Base-by-base conservation (phyloP, 2,888 invertebrate genomes). In the Parnassius smintheus region DNA sequence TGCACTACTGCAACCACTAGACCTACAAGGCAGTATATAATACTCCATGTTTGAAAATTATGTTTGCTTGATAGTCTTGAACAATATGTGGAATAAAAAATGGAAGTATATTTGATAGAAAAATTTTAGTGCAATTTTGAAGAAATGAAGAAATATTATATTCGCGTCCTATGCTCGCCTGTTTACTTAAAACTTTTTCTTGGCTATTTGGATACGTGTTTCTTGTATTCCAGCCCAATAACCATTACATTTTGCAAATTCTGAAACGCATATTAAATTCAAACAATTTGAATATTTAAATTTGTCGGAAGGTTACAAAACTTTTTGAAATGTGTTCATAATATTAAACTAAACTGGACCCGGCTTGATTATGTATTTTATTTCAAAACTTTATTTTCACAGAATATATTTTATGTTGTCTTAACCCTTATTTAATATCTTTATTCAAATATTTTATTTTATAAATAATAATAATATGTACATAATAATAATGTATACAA, bases 281-380 rank as follows among this genome's bases (percentile, higher is more conserved):
- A 48, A 56, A 48, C 13, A 62, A 62, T 57, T 62, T 57, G 42
- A 62, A 57, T 57, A 62, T 62, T 57, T 57, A 62, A 62, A 56
- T 62, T 56, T 9, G 22, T 18, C 49, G 44, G 22, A 61, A 55
- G 25, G 12, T 55, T 55, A 18, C 18, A 9, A 18, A n/a, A 48
- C 49, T 25, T 49, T 60, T 55, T 42, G 48, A 48, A 49, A 54
- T 53, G 46, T 57, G 13, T 11, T 3, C 41, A 18, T 44, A 9
- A 18, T 44, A 9, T 13, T 55, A 49, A 54, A 54, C 44, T 50
- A 51, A 4, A 55, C 41, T 12, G 13, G n/a, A 11, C 7, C 25
- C 48, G 35, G 22, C n/a, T 45, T 48, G 9, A 22, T 18, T 12
- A 45, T 25, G 22, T 48, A 45, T 46, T 35, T 35, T 10, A 46